Evolutionary conservation across 1,140 invertebrate genomes (phyloP), one percentile per base, ranked within the genome.

Genomic region (Battus philenor): DNA sequence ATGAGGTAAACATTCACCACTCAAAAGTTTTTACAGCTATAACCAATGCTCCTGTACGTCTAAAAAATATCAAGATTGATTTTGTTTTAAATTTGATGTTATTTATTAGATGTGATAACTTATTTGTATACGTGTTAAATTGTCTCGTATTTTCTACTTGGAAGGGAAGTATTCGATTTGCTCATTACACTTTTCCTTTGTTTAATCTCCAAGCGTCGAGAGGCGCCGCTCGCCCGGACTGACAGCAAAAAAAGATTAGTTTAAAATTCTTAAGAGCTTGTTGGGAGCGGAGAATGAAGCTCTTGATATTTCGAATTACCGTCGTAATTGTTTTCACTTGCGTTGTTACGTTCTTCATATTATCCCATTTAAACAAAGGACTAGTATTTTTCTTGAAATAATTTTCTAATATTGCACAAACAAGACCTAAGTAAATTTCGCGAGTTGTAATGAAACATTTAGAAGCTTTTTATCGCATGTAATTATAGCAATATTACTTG

Each of bases 241-340:
- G 17, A 12, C 22, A 16, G 13, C 8, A 26, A 41, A 39, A 38
- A 41, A 29, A 13, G 9, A 11, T 41, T 27, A 10, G 22, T 15
- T 41, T 8, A 41, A 39, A 41, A 29, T 41, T 4, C 16, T 26
- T 41, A 10, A 22, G 22, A 41, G 24, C 13, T 26, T 41, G 12
- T 16, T 1, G 9, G 16, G 38, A 41, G 12, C 29, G 8, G 15
- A 36, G 17, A 39, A 41, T 20, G n/a, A 10, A 16, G 24, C 38
- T 41, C 38, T 41, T 41, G 38, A 27, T 41, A 27, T 29, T 13
- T 16, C 13, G 38, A 41, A 27, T 39, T 39, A 41, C 1, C 3
- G 6, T 26, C 11, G 12, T 41, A 41, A 29, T 41, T 41, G 38
- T 41, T 41, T 27, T 10, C 9, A 41, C 38, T 41, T 38, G 11